A percentile compares a stretch with the other conserved stretches of the same genome.
These are phyloP conservation scores for Burhinus bistriatus DNA, from an alignment of 2,113 vertebrate species.

Conservation along the genomic window DNA sequence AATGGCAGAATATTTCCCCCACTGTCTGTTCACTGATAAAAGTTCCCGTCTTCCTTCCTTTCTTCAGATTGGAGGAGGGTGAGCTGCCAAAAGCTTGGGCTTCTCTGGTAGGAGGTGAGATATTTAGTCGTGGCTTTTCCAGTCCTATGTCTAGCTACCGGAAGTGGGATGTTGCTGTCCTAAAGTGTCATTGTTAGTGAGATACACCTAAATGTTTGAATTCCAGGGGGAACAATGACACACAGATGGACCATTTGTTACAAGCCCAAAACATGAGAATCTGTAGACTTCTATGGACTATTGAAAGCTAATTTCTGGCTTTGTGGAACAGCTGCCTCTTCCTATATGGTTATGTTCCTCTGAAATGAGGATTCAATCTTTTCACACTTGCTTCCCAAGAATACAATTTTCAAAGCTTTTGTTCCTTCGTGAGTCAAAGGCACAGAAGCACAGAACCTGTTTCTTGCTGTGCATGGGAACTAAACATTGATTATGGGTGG, in stretches of 20 bases:
- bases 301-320: background rate
- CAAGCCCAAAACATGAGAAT: background rate
- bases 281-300: background rate
- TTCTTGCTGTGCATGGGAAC: background rate
- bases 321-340: background rate
- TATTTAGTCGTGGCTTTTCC: background rate
- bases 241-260: fast-evolving
- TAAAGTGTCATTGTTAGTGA: background rate
- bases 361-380: background rate
- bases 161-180: background rate
- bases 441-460: background rate
- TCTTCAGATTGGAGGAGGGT: background rate
- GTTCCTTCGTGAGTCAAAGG: background rate
- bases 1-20: background rate
- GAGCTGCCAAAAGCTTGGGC: background rate
- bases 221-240: background rate
- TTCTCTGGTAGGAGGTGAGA: background rate
- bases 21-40: background rate
- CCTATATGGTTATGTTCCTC: background rate
- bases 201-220: background rate
- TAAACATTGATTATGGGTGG: background rate
- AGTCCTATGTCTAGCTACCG: background rate
- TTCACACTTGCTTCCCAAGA: background rate
- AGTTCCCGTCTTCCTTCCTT: background rate
- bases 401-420: background rate